phyloP scores from a whole-genome alignment of 1,140 invertebrate species.

The Scaptomyza graminum region DNA sequence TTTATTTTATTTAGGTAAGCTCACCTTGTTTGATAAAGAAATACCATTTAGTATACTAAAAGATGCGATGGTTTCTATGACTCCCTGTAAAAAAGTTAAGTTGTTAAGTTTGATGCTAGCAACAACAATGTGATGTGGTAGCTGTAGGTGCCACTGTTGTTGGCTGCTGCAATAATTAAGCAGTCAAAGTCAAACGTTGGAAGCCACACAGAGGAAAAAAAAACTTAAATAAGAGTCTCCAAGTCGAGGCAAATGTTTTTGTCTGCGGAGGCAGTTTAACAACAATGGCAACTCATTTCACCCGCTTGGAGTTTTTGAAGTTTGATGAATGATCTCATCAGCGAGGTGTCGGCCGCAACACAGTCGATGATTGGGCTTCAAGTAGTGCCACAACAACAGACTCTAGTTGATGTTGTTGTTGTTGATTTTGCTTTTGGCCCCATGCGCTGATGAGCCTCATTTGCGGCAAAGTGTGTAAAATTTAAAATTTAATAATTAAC shows the following conservation, averaged over 20 bases:
- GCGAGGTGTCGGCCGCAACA: constrained; percentile 73
- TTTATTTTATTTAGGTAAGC: neutral
- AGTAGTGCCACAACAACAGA: constrained; percentile 16
- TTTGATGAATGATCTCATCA: constrained; percentile 84
- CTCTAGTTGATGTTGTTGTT: constrained; percentile 7
- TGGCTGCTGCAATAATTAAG: constrained; percentile 65
- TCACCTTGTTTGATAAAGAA: neutral
- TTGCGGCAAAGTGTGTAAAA: constrained; percentile 74
- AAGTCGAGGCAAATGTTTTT: constrained; percentile 11
- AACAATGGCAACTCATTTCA: constrained; percentile 83
- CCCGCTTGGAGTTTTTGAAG: constrained; percentile 48
- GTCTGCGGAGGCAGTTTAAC: constrained; percentile 21
- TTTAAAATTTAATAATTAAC: constrained; percentile 82
- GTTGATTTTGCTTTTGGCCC: neutral
- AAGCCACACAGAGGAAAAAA: constrained; percentile 27
- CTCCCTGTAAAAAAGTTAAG: neutral
- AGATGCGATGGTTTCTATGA: constrained; percentile 3
- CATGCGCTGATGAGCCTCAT: constrained; percentile 51
- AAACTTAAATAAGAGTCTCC: constrained; percentile 26
- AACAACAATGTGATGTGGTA: neutral
- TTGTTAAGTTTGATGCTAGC: constrained; percentile 8
- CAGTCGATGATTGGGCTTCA: constrained; percentile 61
- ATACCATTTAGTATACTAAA: neutral
- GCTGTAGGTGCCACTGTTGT: constrained; percentile 18
- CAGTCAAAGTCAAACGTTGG: constrained; percentile 64